Conservation (phyloP, 2,797 vertebrate species). For the Sarcoramphus papa region DNA sequence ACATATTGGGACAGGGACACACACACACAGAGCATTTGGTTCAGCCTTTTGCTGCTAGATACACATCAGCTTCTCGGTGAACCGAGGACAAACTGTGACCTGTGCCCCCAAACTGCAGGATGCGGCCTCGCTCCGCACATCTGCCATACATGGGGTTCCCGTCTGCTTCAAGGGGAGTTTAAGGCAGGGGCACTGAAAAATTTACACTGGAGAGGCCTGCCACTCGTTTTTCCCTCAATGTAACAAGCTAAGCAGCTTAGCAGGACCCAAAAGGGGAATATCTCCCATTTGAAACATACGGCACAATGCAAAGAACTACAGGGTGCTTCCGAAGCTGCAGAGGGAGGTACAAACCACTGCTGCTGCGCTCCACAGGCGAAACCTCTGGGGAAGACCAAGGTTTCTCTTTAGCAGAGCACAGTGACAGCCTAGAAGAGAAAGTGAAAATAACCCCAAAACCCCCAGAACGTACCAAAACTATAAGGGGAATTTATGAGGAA, state of each 20-base stretch:
- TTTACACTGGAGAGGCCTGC: background rate
- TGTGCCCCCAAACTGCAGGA: background rate
- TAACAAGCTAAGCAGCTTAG: background rate
- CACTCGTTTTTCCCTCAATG: background rate
- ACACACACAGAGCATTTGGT: background rate
- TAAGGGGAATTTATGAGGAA: background rate
- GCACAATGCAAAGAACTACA: background rate
- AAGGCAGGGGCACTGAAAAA: background rate
- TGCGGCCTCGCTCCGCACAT: accelerated
- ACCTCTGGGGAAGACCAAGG: background rate
- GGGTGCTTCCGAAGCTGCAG: background rate
- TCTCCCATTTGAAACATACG: accelerated
- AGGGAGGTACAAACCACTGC: background rate
- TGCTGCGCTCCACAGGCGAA: accelerated
- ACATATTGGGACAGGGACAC: background rate
- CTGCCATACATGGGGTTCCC: background rate
- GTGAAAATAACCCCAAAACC: background rate
- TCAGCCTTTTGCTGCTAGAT: background rate
- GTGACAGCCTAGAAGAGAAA: background rate
- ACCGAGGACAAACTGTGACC: background rate
- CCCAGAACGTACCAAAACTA: background rate
- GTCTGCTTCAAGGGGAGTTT: background rate
- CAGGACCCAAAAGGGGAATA: background rate
- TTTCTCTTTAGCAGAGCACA: background rate
- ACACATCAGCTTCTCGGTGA: background rate